phyloP scores from a whole-genome alignment of 1,140 invertebrate species.

The Pogonomyrmex californicus region DNA sequence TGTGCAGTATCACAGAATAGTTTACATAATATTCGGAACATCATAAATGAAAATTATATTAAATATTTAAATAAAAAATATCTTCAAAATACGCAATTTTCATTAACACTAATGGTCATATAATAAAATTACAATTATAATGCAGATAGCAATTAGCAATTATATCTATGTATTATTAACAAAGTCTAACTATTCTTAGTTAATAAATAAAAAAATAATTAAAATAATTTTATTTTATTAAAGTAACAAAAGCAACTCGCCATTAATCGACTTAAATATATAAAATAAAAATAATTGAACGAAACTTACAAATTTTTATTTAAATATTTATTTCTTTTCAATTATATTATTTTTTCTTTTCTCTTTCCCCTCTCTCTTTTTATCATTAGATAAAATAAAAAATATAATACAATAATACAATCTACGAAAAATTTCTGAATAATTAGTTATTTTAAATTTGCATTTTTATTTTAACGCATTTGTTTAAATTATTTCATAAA shows the following conservation, averaged over 20 bases:
- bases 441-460: neutral
- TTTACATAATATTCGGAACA: slow-evolving; percentile 19
- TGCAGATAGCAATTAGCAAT: neutral
- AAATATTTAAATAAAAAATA: slow-evolving; percentile 18
- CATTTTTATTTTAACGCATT: neutral
- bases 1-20: slow-evolving; percentile 71
- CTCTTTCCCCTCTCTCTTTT: neutral
- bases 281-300: too few species aligned
- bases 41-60: slow-evolving; percentile 25
- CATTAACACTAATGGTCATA: neutral
- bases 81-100: neutral
- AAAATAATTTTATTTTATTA: neutral
- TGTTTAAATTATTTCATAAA: neutral
- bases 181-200: neutral
- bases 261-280: too few species aligned
- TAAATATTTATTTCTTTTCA: neutral
- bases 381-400: neutral
- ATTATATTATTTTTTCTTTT: neutral
- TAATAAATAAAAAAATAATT: neutral
- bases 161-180: slow-evolving; percentile 8
- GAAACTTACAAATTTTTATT: too few species aligned
- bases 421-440: neutral
- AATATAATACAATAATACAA: neutral
- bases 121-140: slow-evolving; percentile 4
- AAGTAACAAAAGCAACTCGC: neutral